Conservation (phyloP, 2,888 invertebrate species). For the Hyposoter didymator region DNA sequence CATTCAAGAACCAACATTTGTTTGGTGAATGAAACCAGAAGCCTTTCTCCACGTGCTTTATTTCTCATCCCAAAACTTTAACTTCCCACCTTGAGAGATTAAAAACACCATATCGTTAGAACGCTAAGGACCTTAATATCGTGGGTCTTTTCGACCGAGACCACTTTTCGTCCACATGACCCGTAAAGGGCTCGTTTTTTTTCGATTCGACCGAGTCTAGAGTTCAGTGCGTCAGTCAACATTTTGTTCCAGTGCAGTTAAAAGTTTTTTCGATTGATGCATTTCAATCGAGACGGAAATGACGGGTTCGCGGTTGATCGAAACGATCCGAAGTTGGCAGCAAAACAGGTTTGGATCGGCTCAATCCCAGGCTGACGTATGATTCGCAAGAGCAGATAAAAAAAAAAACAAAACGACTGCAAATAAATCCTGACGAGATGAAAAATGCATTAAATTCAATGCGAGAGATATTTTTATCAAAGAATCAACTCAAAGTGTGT, state of each 20-base stretch:
- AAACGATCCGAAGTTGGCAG: not conserved
- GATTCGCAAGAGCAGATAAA: not conserved
- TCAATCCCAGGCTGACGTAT: not conserved
- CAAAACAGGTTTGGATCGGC: not conserved
- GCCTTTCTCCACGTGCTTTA: not conserved
- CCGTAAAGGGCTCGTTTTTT: not conserved
- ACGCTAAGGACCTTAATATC: not conserved
- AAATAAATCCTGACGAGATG: not conserved
- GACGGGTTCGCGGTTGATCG: not conserved
- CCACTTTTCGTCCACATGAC: not conserved
- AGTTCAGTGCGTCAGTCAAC: not conserved
- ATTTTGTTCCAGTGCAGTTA: not conserved
- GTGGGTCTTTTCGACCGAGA: not conserved
- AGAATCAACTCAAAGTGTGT: conserved; percentile 14
- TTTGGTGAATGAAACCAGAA: not conserved
- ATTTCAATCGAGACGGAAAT: not conserved
- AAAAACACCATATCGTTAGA: not conserved
- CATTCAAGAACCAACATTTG: not conserved
- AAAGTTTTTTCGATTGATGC: not conserved
- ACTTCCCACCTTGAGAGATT: not conserved
- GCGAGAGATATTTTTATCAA: conserved; percentile 8
- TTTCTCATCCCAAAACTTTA: not conserved
- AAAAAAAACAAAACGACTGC: not conserved
- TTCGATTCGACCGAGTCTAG: not conserved
- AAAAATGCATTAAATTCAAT: conserved; percentile 1